These are phyloP conservation scores for Eulemur mongoz DNA, from an alignment of 2,797 vertebrate genomes.

Conservation along the genomic window DNA sequence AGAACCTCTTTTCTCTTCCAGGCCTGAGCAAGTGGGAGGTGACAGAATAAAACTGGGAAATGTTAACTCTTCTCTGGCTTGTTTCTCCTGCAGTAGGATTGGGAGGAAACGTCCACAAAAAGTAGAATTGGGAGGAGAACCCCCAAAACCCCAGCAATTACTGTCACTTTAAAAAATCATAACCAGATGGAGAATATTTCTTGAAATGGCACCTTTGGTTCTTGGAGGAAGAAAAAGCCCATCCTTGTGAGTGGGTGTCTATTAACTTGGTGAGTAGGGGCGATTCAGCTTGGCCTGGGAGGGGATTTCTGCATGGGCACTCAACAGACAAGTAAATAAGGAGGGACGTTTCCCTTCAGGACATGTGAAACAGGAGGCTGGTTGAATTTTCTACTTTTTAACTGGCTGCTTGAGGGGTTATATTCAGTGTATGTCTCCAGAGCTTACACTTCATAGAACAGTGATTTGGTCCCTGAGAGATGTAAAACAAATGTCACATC, in stretches of 20 bases:
- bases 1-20: background rate
- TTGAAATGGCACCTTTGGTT: conserved; percentile 26
- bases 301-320: background rate
- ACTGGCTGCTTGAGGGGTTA: background rate
- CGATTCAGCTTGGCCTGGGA: background rate
- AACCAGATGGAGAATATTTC: background rate
- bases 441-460: background rate
- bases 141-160: background rate
- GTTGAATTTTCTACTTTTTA: conserved; percentile 5
- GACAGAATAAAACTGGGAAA: background rate
- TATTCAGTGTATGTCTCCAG: background rate
- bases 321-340: background rate
- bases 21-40: background rate
- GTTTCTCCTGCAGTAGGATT: background rate
- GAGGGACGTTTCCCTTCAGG: background rate
- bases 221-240: background rate
- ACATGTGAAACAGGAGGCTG: background rate
- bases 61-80: background rate
- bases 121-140: background rate
- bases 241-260: background rate
- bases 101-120: background rate
- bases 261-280: background rate
- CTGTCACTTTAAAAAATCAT: background rate
- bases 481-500: background rate
- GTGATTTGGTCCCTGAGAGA: background rate